These are phyloP conservation scores for Mohoua ochrocephala DNA, from an alignment of 2,113 vertebrate species.

Conservation along the genomic window DNA sequence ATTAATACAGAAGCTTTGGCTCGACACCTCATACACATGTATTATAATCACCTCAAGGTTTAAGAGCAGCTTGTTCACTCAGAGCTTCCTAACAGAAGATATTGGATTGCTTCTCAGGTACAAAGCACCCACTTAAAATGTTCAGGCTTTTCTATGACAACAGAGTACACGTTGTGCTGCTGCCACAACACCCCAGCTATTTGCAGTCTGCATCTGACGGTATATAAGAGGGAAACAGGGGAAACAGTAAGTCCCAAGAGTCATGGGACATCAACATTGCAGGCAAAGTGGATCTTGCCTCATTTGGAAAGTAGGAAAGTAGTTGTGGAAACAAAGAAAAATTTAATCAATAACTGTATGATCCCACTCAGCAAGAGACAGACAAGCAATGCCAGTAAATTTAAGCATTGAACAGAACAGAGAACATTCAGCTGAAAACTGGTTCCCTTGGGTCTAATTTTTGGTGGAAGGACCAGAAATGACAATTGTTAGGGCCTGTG, in stretches of 20 bases:
- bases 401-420: background rate
- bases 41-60: background rate
- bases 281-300: background rate
- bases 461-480: background rate
- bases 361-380: background rate
- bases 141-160: background rate
- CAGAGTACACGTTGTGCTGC: background rate
- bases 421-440: background rate
- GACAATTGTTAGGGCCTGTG: background rate
- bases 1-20: background rate
- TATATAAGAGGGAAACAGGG: background rate
- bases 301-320: background rate
- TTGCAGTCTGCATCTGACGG: background rate
- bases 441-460: background rate
- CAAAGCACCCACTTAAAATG: background rate
- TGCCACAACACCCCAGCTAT: background rate
- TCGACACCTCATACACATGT: background rate
- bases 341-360: background rate
- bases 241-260: background rate
- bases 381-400: background rate
- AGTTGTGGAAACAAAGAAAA: background rate
- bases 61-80: background rate
- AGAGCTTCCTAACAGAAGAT: background rate
- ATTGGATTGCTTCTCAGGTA: background rate
- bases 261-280: background rate